These are phyloP conservation scores for Psammodynastes pulverulentus DNA, from an alignment of 2,113 vertebrate species.

Conservation along the genomic window DNA sequence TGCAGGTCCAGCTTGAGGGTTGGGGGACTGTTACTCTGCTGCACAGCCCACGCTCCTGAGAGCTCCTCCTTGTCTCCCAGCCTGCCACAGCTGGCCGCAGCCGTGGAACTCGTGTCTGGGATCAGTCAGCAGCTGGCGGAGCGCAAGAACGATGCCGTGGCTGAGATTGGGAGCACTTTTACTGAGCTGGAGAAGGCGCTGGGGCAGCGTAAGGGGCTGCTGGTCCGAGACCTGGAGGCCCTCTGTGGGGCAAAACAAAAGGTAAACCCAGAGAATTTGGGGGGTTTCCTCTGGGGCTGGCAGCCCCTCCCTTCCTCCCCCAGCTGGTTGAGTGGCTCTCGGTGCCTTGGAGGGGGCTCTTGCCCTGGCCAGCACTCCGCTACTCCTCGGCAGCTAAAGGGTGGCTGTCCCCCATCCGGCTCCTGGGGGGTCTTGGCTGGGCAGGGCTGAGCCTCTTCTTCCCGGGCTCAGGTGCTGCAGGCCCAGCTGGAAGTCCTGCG, in stretches of 20 bases:
- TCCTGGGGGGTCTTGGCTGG: not conserved
- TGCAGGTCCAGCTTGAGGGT: not conserved
- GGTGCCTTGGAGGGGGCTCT: not conserved
- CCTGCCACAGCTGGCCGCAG: slow-evolving; percentile 85
- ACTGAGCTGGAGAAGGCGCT: slow-evolving; percentile 86
- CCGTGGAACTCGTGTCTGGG: slow-evolving; percentile 85
- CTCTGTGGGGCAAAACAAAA: slow-evolving; percentile 87
- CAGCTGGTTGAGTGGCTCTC: not conserved
- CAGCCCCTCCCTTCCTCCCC: not conserved
- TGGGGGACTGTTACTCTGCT: too few relatives aligned
- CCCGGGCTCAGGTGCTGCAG: slow-evolving; percentile 80
- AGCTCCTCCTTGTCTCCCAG: slow-evolving; percentile 54
- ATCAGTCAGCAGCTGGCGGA: slow-evolving; percentile 90
- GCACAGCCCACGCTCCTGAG: not conserved
- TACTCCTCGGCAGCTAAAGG: not conserved
- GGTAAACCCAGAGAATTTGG: slow-evolving; percentile 57
- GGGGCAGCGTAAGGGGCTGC: slow-evolving; percentile 83
- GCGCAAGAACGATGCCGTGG: slow-evolving; percentile 81
- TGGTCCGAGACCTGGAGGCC: slow-evolving; percentile 83
- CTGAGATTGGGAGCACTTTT: slow-evolving; percentile 84
- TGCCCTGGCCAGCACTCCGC: not conserved
- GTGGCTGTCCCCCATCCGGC: not conserved
- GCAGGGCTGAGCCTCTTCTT: not conserved
- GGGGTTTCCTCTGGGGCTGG: not conserved
- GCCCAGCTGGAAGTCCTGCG: slow-evolving; percentile 84